Conservation (phyloP, 2,797 vertebrate genomes). For the Paedocypris micromegethes region DNA sequence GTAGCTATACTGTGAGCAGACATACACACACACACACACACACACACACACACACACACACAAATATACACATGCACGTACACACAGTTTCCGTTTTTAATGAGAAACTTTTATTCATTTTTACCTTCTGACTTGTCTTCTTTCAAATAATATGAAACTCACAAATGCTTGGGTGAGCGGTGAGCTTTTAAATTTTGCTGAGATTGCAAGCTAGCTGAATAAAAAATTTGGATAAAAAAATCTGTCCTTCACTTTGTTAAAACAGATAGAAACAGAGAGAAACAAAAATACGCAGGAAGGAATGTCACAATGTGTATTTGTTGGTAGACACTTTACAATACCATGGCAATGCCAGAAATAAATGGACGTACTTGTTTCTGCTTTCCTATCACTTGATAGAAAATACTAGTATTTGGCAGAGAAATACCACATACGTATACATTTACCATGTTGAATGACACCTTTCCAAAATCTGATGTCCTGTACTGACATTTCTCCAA, state of each 20-base stretch:
- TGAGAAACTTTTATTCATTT: not conserved
- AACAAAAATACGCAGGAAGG: not conserved
- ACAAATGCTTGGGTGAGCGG: conserved; percentile 70
- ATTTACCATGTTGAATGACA: too few relatives aligned
- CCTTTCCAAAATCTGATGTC: too few relatives aligned
- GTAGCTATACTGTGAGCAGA: conserved; percentile 34
- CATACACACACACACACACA: conserved; percentile 29
- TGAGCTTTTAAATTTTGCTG: conserved; percentile 24
- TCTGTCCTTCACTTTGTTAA: conserved; percentile 33
- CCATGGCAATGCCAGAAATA: too few relatives aligned
- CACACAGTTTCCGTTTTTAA: conserved; percentile 59
- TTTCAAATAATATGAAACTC: conserved; percentile 73
- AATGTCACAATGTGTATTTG: too few relatives aligned
- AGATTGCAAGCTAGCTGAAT: too few relatives aligned
- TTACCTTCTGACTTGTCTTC: conserved; percentile 72
- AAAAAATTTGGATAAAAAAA: not conserved
- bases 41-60: conserved; percentile 12
- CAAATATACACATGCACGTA: conserved; percentile 15
- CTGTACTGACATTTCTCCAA: conserved; percentile 2
- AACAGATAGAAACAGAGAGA: conserved; percentile 7
- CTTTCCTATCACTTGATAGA: too few relatives aligned
- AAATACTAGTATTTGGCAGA: too few relatives aligned
- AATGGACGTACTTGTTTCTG: too few relatives aligned
- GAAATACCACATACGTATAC: too few relatives aligned
- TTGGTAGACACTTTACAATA: too few relatives aligned